phyloP scores from a whole-genome alignment of 2,888 invertebrate species.

The Anoplius nigerrimus region DNA sequence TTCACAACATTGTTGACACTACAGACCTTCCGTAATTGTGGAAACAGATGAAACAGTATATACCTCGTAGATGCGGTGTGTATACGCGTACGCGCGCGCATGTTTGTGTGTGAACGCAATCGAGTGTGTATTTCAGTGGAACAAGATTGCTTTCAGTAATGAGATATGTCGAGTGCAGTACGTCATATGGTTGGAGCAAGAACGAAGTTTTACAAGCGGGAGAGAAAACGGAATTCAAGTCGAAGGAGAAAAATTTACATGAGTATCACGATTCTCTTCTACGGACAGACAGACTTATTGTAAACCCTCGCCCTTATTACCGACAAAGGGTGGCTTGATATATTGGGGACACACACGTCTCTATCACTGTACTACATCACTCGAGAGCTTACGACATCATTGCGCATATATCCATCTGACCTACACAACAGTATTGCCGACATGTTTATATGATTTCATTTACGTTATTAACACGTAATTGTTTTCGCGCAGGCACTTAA shows the following conservation, averaged over 20 bases:
- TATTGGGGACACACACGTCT: constrained; percentile 27
- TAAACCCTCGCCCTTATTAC: constrained; percentile 39
- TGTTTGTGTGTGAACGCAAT: no score
- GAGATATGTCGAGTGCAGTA: constrained; percentile 20
- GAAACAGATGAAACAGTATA: constrained; percentile 9
- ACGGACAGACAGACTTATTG: constrained; percentile 34
- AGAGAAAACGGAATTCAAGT: constrained; percentile 49
- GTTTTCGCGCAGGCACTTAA: constrained; percentile 69
- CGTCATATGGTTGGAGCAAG: constrained; percentile 21
- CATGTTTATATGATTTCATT: constrained; percentile 47
- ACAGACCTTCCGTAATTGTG: background rate
- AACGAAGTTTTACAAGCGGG: constrained; percentile 33
- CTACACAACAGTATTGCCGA: constrained; percentile 61
- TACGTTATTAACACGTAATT: constrained; percentile 29
- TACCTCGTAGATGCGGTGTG: background rate
- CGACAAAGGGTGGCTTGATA: constrained; percentile 31
- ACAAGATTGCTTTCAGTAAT: constrained; percentile 12
- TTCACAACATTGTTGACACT: constrained; percentile 9
- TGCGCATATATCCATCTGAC: constrained; percentile 29
- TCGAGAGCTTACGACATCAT: constrained; percentile 34
- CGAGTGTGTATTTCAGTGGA: constrained; percentile 10
- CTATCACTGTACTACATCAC: constrained; percentile 31
- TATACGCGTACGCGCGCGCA: no score
- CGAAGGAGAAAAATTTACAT: constrained; percentile 53
- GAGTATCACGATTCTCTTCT: constrained; percentile 48